These are phyloP conservation scores for Mya arenaria DNA, from an alignment of 1,140 invertebrate genomes.

Conservation along the genomic window DNA sequence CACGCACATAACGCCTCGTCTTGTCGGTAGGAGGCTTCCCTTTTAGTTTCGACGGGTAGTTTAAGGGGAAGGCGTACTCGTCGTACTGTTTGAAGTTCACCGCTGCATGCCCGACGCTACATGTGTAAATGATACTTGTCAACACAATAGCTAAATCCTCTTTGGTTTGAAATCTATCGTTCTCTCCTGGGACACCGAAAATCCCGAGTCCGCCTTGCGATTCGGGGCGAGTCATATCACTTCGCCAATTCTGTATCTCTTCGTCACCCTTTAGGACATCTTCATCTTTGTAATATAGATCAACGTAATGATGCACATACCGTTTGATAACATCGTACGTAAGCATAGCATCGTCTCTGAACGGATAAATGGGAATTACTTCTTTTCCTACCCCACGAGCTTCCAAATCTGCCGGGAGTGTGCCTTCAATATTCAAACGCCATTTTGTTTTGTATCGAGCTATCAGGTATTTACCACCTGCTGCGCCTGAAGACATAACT, in stretches of 20 bases:
- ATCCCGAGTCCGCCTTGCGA: not conserved
- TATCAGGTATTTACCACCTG: not conserved
- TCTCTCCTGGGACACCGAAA: conserved; percentile 62
- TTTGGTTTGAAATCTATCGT: conserved; percentile 61
- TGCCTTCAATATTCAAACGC: conserved; percentile 47
- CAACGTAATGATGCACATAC: conserved; percentile 71
- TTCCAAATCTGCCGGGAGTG: conserved; percentile 53
- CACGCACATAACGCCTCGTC: conserved; percentile 63
- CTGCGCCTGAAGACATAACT: not conserved
- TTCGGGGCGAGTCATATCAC: not conserved
- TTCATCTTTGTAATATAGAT: conserved; percentile 44
- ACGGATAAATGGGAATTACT: conserved; percentile 80
- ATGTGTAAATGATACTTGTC: conserved; percentile 78
- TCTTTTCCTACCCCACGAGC: conserved; percentile 69
- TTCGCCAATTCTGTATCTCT: conserved; percentile 6
- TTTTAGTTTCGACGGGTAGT: conserved; percentile 79
- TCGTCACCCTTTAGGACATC: not conserved
- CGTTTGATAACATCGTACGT: conserved; percentile 75
- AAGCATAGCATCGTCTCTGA: conserved; percentile 79
- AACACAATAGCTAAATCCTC: conserved; percentile 75
- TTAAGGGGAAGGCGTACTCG: conserved; percentile 80
- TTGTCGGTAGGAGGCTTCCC: conserved; percentile 77
- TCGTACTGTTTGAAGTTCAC: conserved; percentile 79
- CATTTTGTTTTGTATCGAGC: not conserved
- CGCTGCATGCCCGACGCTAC: conserved; percentile 80